A percentile compares a stretch with the other conserved stretches of the same genome.
Evolutionary conservation across 2,797 vertebrate species (phyloP).

Genomic region (Pantherophis alleghaniensis): DNA sequence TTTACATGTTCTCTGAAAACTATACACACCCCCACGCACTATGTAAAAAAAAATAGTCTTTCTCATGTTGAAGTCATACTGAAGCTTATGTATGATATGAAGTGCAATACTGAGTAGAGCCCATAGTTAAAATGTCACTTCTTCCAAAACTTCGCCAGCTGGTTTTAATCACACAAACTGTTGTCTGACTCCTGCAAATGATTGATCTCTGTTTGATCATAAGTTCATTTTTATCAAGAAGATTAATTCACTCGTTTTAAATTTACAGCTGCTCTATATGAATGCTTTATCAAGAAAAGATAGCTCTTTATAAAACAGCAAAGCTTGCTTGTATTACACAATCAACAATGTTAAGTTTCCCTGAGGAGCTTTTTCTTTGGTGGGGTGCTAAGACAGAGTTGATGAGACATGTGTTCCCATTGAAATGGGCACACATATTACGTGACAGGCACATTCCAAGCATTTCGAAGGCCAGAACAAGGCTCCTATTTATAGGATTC

Average conservation of each 20-base stretch:
- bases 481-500: slow-evolving; percentile 52
- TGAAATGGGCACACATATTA: slow-evolving; percentile 9
- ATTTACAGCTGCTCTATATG: fast-evolving
- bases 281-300: not conserved
- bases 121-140: not conserved
- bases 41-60: not conserved
- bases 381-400: not conserved
- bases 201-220: not conserved
- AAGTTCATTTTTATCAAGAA: not conserved
- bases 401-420: not conserved
- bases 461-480: slow-evolving; percentile 56
- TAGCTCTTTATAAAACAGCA: not conserved
- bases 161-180: not conserved
- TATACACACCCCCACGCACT: not conserved
- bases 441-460: slow-evolving; percentile 34
- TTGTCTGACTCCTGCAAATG: not conserved
- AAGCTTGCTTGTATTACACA: not conserved
- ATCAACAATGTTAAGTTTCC: not conserved
- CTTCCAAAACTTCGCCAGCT: not conserved
- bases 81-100: not conserved
- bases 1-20: not conserved
- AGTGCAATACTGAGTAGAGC: not conserved
- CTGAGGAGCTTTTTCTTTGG: not conserved
- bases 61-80: not conserved
- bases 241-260: slow-evolving; percentile 1